These are phyloP conservation scores for Collichthys lucidus DNA, from an alignment of 2,113 vertebrate species.

Conservation along the genomic window DNA sequence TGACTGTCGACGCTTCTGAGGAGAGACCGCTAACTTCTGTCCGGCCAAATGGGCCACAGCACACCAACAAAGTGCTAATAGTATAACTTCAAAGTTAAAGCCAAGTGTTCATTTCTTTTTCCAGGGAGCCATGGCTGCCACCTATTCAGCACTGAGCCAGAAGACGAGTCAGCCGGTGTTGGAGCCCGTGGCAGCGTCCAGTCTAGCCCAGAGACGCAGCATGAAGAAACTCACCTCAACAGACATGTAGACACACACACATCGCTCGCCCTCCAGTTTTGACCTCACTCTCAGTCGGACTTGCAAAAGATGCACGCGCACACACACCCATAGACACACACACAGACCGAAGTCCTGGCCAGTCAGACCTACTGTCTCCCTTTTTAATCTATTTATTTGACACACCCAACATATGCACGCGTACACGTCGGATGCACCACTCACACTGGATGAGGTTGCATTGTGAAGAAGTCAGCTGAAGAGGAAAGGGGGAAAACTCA, in stretches of 20 bases:
- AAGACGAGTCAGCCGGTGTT: slow-evolving; percentile 94
- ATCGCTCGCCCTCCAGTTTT: slow-evolving; percentile 43
- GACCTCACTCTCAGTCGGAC: slow-evolving; percentile 59
- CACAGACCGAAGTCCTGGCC: slow-evolving; percentile 65
- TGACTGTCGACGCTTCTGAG: not conserved
- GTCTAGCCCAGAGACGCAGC: slow-evolving; percentile 95
- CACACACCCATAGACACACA: not conserved
- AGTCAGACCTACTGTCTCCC: slow-evolving; percentile 69
- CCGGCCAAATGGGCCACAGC: not conserved
- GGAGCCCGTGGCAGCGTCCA: slow-evolving; percentile 96
- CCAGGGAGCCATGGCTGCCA: slow-evolving; percentile 94
- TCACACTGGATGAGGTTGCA: slow-evolving; percentile 56
- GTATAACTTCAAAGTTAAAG: not conserved
- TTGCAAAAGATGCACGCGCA: not conserved
- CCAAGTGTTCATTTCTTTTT: not conserved
- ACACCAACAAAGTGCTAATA: no score
- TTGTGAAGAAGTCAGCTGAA: slow-evolving; percentile 58
- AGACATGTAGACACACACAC: slow-evolving; percentile 88
- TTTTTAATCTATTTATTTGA: slow-evolving; percentile 76
- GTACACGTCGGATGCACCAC: slow-evolving; percentile 37
- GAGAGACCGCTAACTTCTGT: not conserved
- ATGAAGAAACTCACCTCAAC: slow-evolving; percentile 99
- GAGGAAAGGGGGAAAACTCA: slow-evolving; percentile 58
- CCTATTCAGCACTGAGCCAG: slow-evolving; percentile 94
- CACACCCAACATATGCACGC: slow-evolving; percentile 47